Evolutionary conservation across 2,888 invertebrate genomes (phyloP).

Genomic region (Schizaphis graminum): DNA sequence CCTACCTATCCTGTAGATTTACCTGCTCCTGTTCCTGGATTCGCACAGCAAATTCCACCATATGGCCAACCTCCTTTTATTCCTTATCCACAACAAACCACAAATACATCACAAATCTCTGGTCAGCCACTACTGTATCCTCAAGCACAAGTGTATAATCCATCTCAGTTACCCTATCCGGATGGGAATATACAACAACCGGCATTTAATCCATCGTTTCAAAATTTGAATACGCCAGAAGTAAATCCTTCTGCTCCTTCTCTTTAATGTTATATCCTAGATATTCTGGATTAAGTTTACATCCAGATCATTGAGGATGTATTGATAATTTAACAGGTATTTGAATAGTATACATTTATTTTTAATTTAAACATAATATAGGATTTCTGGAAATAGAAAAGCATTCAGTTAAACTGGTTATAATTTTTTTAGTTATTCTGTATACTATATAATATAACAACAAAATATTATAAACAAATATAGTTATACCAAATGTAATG

Average conservation of each 20-base stretch:
- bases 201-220: constrained; percentile 38
- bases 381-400: background rate
- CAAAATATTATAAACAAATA: background rate
- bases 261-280: constrained; percentile 67
- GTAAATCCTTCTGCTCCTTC: background rate
- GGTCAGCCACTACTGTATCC: constrained; percentile 38
- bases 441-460: background rate
- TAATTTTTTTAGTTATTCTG: background rate
- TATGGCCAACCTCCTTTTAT: constrained; percentile 3
- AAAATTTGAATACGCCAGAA: background rate
- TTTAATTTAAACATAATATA: background rate
- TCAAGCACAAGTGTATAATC: constrained; percentile 26
- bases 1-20: constrained; percentile 22
- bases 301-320: background rate
- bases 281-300: background rate
- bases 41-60: constrained; percentile 30
- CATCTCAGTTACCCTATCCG: constrained; percentile 49
- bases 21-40: constrained; percentile 44
- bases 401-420: background rate
- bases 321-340: background rate
- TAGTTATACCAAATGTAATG: background rate
- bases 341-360: background rate
- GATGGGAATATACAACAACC: constrained; percentile 42
- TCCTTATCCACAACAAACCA: constrained; percentile 42
- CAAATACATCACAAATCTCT: background rate